These are phyloP conservation scores for Haemorhous mexicanus DNA, from an alignment of 2,113 vertebrate genomes.

Conservation along the genomic window DNA sequence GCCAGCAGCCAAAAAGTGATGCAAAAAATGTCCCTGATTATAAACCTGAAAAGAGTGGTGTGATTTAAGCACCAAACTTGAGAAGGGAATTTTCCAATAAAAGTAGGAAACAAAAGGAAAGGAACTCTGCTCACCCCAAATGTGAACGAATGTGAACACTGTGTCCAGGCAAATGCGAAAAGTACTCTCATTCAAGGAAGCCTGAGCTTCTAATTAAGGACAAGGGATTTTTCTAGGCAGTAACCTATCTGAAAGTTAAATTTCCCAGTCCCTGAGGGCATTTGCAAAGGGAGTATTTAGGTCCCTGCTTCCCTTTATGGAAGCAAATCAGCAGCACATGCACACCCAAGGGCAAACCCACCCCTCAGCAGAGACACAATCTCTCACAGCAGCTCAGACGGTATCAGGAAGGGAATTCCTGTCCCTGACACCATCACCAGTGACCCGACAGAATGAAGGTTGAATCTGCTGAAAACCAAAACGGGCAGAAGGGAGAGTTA, in stretches of 20 bases:
- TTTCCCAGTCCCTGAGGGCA: not conserved
- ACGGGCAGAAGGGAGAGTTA: not conserved
- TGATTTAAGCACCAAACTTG: not conserved
- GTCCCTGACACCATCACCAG: rapidly evolving
- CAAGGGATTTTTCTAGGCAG: not conserved
- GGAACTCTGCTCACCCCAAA: not conserved
- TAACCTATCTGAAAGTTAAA: not conserved
- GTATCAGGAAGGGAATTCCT: not conserved
- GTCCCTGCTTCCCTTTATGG: not conserved
- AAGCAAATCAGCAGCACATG: not conserved
- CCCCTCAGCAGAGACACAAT: not conserved
- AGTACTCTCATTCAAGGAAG: not conserved
- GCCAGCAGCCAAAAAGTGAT: not conserved
- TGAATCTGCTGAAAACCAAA: not conserved
- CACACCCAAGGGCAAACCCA: rapidly evolving
- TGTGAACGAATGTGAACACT: rapidly evolving
- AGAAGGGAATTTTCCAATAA: not conserved
- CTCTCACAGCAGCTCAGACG: not conserved
- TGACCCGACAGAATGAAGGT: not conserved
- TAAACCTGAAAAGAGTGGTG: not conserved
- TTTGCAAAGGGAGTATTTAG: not conserved
- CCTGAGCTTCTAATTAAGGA: not conserved
- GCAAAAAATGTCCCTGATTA: not conserved
- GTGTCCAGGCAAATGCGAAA: not conserved
- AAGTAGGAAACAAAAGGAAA: not conserved